Base-by-base conservation (phyloP, 1,140 invertebrate genomes). In the Telenomus remus region DNA sequence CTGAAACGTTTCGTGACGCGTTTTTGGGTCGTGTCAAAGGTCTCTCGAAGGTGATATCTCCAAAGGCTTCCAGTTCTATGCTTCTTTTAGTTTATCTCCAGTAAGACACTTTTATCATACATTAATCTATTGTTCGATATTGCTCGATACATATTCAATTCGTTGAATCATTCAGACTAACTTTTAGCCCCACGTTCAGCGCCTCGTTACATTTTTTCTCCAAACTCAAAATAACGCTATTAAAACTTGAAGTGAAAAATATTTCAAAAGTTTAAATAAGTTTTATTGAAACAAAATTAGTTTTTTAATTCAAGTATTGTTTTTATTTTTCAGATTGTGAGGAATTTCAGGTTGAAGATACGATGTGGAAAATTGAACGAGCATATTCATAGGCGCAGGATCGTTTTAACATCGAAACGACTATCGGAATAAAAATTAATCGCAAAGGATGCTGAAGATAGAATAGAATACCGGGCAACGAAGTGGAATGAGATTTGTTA, bases 21-120 rank as follows among this genome's bases (percentile, higher is more conserved):
- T 78, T 80, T 79, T 78, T 73, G 70, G 76, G 72, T 78, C 75
- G 79, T 79, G 83, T 84, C 81, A 82, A 76, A 80, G 82, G 80
- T 83, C 81, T 50, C 35, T 16, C 15, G 42, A 64, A 81, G 81
- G 82, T 82, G 81, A 80, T 72, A 77, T 78, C 76, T 73, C 59
- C 64, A 70, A 68, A 71, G 51, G 77, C 61, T 71, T 71, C 63
- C 11, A 65, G 53, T 59, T 68, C 39, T 63, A 9, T 47, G 55
- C 68, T 74, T 74, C 70, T 66, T 75, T 73, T 61, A 50, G 76
- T 71, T 74, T 60, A 78, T 78, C 76, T 71, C 66, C 33, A 60
- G 55, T 66, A 68, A 69, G 74, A 60, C 51, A 51, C 69, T 75
- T 65, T 72, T 69, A 72, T 77, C 69, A 65, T 65, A 55, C 75